Conservation (phyloP, 2,113 vertebrate genomes). For the Phalacrocorax carbo region DNA sequence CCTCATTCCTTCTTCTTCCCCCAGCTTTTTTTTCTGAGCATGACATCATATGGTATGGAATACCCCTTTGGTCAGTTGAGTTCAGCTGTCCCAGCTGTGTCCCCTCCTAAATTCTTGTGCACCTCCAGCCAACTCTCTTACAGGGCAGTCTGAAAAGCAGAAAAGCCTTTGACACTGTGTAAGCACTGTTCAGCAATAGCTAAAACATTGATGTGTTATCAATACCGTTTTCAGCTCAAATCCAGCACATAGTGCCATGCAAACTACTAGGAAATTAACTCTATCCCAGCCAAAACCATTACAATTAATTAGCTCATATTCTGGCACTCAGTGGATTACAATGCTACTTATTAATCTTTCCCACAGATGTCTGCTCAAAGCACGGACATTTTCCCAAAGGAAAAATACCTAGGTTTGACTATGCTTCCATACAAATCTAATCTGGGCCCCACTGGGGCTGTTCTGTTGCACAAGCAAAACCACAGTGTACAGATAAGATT, state of each 20-base stretch:
- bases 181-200: neutral
- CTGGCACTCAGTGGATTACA: neutral
- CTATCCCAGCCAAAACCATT: neutral
- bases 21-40: neutral
- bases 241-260: neutral
- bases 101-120: neutral
- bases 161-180: neutral
- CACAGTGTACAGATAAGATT: neutral
- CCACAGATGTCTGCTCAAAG: neutral
- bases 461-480: neutral
- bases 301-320: neutral
- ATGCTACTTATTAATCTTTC: neutral
- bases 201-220: neutral
- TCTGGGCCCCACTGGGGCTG: neutral
- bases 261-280: neutral
- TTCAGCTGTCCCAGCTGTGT: neutral
- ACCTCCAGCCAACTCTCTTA: accelerated
- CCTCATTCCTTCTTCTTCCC: neutral
- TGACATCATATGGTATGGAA: accelerated
- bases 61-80: neutral
- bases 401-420: neutral
- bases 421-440: neutral
- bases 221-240: neutral
- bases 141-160: neutral
- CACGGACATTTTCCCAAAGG: neutral